Percentiles rank a stretch among this genome's conserved stretches.
These are phyloP conservation scores for Bos javanicus DNA, from an alignment of 2,113 vertebrate genomes.

Conservation along the genomic window DNA sequence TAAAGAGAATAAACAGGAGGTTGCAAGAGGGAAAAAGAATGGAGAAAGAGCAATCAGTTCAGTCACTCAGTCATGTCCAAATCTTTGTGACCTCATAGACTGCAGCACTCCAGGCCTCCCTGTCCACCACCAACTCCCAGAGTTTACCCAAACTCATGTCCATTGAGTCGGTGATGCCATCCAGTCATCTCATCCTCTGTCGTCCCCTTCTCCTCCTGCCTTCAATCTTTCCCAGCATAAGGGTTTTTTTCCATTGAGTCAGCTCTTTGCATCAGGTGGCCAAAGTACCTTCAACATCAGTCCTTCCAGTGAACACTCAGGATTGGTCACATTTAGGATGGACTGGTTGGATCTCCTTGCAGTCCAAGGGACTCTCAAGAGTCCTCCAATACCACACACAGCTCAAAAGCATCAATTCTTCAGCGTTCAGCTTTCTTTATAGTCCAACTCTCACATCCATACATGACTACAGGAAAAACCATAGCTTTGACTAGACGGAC, in stretches of 20 bases:
- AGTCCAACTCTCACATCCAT: not conserved
- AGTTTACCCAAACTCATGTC: not conserved
- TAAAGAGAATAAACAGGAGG: not conserved
- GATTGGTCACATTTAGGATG: not conserved
- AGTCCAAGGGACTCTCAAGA: not conserved
- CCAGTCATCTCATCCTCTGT: not conserved
- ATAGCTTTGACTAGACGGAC: not conserved
- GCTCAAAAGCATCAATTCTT: not conserved
- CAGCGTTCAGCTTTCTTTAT: fast-evolving
- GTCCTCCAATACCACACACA: not conserved
- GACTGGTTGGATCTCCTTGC: not conserved
- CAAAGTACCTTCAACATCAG: not conserved
- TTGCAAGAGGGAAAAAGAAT: not conserved
- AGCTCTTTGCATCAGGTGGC: not conserved
- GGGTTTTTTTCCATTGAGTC: not conserved
- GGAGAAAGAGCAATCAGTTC: not conserved
- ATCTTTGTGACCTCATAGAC: not conserved
- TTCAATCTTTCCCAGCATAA: not conserved
- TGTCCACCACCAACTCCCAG: not conserved
- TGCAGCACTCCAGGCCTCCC: not conserved
- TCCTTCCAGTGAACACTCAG: not conserved
- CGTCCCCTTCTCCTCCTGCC: not conserved
- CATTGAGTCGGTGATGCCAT: not conserved
- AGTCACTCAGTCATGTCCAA: fast-evolving
- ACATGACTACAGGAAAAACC: fast-evolving